Conservation (phyloP, 1,140 invertebrate species). For the Lycorma delicatula region DNA sequence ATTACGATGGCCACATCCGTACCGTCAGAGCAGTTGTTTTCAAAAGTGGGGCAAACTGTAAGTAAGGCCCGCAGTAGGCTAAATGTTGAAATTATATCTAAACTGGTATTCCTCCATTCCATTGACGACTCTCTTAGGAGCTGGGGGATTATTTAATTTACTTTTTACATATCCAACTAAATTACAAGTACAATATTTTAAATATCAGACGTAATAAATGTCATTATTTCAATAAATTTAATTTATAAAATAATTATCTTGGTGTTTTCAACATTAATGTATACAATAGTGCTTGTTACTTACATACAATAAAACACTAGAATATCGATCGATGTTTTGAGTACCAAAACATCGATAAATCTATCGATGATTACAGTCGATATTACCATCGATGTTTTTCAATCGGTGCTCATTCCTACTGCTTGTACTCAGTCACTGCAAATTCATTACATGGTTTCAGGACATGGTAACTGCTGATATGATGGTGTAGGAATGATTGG, state of each 20-base stretch:
- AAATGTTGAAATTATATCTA: neutral
- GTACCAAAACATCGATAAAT: too few species aligned
- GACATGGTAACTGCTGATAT: too few species aligned
- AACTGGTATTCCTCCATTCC: conserved; percentile 1
- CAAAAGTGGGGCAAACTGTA: conserved; percentile 14
- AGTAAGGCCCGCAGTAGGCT: neutral
- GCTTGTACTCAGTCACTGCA: too few species aligned
- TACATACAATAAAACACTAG: neutral
- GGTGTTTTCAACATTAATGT: neutral
- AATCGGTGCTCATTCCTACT: neutral
- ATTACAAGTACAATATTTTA: neutral
- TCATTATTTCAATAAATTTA: neutral
- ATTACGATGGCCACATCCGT: conserved; percentile 1
- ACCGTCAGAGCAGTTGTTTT: conserved; percentile 8
- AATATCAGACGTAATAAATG: neutral
- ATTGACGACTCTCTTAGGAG: conserved; percentile 1
- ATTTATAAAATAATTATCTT: neutral
- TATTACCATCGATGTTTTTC: neutral
- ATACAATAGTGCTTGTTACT: neutral
- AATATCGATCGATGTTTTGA: conserved; percentile 1
- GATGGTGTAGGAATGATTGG: too few species aligned
- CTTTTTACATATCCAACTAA: neutral
- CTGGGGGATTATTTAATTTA: neutral
- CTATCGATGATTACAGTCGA: neutral
- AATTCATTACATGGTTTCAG: too few species aligned